Base-by-base conservation (phyloP, 2,113 vertebrate species). In the Malurus cyaneus region DNA sequence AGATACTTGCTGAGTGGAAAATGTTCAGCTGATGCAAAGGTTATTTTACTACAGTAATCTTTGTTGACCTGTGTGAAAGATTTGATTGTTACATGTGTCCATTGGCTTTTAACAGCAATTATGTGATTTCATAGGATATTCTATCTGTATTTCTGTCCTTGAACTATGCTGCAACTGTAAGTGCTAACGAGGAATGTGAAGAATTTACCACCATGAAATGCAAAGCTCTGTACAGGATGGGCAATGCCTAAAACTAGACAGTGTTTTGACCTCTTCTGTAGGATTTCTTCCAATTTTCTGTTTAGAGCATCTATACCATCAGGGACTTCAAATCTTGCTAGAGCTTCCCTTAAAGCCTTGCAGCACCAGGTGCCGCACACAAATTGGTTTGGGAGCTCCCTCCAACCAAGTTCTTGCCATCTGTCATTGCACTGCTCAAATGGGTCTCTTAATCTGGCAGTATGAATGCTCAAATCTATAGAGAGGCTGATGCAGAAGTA, bases 321-420 rank as follows among this genome's bases (percentile, higher is more conserved):
- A 80, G 31, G 60, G 56, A 29, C 34, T 88, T 73, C 64, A 31
- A 10, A 49, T 83, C 52, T 88, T 82, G 67, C 67, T 88, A 32
- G 74, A 94, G 82, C 67, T 72, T 94, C 54, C 57, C 62, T 89
- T 66, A 87, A 73, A 95, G 81, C 50, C 50, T 94, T 80, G 74
- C 52, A 67, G 77, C 59, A 66, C 81, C 85, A 93, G 81, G 94
- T 96, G 94, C 91, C 88, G 50, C 44, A 47, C 85, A 86, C 74
- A 96, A 95, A 96, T 90, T 74, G 76, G 80, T 96, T 93, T 92
- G 91, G 94, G 90, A 96, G 86, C 80, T 96, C 72, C 39, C 69
- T 95, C 86, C 88, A 96, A 95, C 94, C 92, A 90, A 96, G 62
- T 92, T 94, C 86, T 90, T 93, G 9, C 95, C 92, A 94, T 96